Base-by-base conservation (phyloP, 2,888 invertebrate genomes). In the Ophion ventricosus region DNA sequence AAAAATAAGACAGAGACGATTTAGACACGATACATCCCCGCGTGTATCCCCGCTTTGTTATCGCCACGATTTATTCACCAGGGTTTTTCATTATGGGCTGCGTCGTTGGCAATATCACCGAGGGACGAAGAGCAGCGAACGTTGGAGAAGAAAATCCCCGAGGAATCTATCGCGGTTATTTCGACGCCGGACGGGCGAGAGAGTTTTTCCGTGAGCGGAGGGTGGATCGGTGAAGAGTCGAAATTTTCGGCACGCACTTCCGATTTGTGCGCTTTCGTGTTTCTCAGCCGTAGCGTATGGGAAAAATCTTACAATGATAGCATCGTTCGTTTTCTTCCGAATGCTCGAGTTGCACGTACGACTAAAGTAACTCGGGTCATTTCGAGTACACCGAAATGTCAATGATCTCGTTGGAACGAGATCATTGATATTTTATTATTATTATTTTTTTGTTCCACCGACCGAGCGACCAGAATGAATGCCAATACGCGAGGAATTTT, bases 211-310 rank as follows among this genome's bases (percentile, higher is more conserved):
- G 61, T 40, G 56, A 23, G 35, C 63, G 72, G 67, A 81, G 56
- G 74, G 63, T 83, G 43, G 75, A 70, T 72, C n/a, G 10, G 40
- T 23, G 76, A 75, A 56, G 35, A 59, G 59, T 77, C 69, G 14
- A 80, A 85, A 81, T 85, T 80, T 83, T 74, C 77, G 69, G 35
- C 80, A 83, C 83, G 85, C 83, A 81, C 80, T 25, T 29, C 29
- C 75, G 72, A 83, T 83, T 83, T 66, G 78, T 66, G 78, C 82
- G 73, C 69, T 78, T 74, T 56, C 56, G 54, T 29, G 54, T 74
- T 59, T 59, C 25, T 66, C 59, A 72, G n/a, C n/a, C 49, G 66
- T 59, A 66, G n/a, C n/a, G 29, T 43, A 70, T 20, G 57, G 7
- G 63, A 76, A 66, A 25, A 77, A 76, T 79, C 64, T 64, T 43